Conservation (phyloP, 23 tunicate genomes). For the Halocynthia aurantium region DNA sequence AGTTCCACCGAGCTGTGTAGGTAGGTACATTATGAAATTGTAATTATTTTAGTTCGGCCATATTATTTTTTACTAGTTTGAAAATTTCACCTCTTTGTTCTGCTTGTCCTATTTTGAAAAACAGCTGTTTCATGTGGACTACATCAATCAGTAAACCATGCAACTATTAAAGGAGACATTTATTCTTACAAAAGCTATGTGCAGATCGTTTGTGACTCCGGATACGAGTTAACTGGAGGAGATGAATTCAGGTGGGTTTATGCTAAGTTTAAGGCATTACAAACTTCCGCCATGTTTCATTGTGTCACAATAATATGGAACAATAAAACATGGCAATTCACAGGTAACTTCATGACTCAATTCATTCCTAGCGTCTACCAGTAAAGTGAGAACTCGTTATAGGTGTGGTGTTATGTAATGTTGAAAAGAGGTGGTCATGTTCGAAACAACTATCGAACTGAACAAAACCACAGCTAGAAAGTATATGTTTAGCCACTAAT, state of each 20-base stretch:
- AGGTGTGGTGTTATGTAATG: too few species aligned
- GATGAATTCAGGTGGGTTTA: conserved; percentile 3
- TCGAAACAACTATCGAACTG: too few species aligned
- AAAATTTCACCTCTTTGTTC: background rate
- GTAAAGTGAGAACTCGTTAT: too few species aligned
- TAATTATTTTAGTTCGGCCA: too few species aligned
- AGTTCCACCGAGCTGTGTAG: conserved; percentile 38
- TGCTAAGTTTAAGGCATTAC: background rate
- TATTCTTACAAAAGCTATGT: conserved; percentile 26
- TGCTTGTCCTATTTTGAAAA: background rate
- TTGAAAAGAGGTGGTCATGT: too few species aligned
- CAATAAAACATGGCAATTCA: too few species aligned
- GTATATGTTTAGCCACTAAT: too few species aligned
- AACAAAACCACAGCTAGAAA: too few species aligned
- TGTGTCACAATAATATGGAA: too few species aligned
- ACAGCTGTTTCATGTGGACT: conserved; percentile 46
- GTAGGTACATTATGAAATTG: conserved; percentile 19
- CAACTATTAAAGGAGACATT: background rate
- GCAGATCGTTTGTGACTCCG: conserved; percentile 34
- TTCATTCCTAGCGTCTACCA: too few species aligned
- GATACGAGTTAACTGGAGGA: conserved; percentile 22
- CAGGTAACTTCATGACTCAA: too few species aligned
- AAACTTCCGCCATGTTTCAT: too few species aligned
- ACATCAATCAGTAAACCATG: conserved; percentile 42
- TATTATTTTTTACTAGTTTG: background rate